These are phyloP conservation scores for Notamacropus eugenii DNA, from an alignment of 2,797 vertebrate species.

Conservation along the genomic window DNA sequence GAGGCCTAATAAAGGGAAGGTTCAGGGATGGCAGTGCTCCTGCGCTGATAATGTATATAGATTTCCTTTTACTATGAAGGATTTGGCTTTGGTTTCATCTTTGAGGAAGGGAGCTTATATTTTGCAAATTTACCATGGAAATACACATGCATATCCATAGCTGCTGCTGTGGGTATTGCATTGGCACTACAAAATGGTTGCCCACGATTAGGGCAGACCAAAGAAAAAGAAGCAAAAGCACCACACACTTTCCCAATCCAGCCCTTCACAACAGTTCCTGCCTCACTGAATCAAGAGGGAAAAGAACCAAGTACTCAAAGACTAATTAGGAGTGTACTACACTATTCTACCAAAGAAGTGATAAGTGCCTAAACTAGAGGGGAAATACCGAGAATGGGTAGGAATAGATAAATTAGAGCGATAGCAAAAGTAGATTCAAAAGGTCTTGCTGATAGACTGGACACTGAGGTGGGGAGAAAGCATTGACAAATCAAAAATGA, in stretches of 20 bases:
- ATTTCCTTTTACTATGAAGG: too few relatives aligned
- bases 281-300: not conserved
- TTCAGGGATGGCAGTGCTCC: too few relatives aligned
- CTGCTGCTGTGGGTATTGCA: too few relatives aligned
- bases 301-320: not conserved
- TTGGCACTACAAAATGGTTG: not conserved
- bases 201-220: not conserved
- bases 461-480: not conserved
- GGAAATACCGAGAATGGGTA: not conserved
- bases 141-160: too few relatives aligned
- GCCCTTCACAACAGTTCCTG: not conserved
- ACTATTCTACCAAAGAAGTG: not conserved
- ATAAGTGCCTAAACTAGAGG: not conserved
- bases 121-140: too few relatives aligned
- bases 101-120: too few relatives aligned
- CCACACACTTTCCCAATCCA: not conserved
- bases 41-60: too few relatives aligned
- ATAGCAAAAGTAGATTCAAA: not conserved
- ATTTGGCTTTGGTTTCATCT: too few relatives aligned
- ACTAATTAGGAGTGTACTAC: not conserved
- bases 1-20: too few relatives aligned
- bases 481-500: not conserved
- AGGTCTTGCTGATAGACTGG: not conserved
- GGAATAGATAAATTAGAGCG: not conserved
- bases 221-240: not conserved